Conservation (phyloP, 2,888 invertebrate species). For the Alcis repandata region DNA sequence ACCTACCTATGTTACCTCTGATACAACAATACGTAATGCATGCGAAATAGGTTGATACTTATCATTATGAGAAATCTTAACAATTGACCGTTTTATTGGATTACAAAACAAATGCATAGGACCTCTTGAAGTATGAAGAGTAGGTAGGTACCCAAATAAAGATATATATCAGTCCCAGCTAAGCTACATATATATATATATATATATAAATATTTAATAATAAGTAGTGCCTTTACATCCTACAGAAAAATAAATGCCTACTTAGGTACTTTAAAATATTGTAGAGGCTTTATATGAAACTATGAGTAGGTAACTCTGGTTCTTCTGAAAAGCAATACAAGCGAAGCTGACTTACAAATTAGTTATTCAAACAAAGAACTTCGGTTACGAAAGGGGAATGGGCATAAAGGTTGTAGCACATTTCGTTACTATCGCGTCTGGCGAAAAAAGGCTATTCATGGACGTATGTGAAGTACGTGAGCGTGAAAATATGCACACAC, state of each 20-base stretch:
- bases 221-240: slow-evolving; percentile 29
- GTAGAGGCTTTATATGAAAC: not conserved
- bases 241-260: not conserved
- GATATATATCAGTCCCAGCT: slow-evolving; percentile 16
- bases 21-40: not conserved
- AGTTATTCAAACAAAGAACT: slow-evolving; percentile 35
- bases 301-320: not conserved
- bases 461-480: not conserved
- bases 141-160: not conserved
- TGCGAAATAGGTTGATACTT: slow-evolving; percentile 18
- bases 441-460: not conserved
- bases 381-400: slow-evolving; percentile 6
- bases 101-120: slow-evolving; percentile 13
- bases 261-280: not conserved
- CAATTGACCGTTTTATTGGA: slow-evolving; percentile 55
- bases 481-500: not conserved
- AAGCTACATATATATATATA: slow-evolving; percentile 33
- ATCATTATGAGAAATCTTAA: slow-evolving; percentile 52
- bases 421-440: not conserved
- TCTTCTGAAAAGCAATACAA: slow-evolving; percentile 29
- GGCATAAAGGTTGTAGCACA: not conserved
- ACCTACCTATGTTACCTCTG: not conserved
- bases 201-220: slow-evolving; percentile 28
- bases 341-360: slow-evolving; percentile 32
- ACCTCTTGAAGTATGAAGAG: not conserved